phyloP scores from a whole-genome alignment of 2,888 invertebrate genomes.

The Dryocosmus kuriphilus region DNA sequence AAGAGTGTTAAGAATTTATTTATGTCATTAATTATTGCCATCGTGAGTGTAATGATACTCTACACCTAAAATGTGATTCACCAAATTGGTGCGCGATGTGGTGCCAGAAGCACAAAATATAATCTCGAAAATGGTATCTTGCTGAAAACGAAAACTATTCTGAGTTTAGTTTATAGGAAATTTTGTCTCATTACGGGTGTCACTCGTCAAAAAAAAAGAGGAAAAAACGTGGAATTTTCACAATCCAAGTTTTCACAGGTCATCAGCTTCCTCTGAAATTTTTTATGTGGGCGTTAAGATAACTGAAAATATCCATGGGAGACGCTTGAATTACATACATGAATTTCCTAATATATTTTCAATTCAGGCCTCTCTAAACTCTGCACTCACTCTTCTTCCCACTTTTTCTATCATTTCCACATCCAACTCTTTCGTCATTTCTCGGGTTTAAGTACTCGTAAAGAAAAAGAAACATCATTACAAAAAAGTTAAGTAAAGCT shows the following conservation, averaged over 20 bases:
- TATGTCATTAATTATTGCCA: neutral
- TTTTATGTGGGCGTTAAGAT: constrained; percentile 16
- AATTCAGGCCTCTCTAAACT: neutral
- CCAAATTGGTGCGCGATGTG: neutral
- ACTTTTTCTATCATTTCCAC: neutral
- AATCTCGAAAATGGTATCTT: neutral
- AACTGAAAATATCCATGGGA: constrained; percentile 10
- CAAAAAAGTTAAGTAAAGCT: too few relatives aligned
- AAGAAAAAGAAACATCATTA: too few relatives aligned
- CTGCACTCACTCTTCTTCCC: neutral
- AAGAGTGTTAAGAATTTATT: neutral
- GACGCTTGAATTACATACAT: constrained; percentile 24
- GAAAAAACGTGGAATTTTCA: constrained; percentile 7
- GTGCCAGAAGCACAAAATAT: constrained; percentile 3
- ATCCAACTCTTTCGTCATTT: constrained; percentile 1
- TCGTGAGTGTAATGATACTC: neutral
- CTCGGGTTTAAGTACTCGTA: neutral
- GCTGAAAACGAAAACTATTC: neutral
- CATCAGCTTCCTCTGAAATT: constrained; percentile 10
- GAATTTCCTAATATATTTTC: constrained; percentile 29
- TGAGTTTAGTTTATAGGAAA: constrained; percentile 1
- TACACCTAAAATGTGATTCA: neutral
- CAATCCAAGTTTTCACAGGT: constrained; percentile 6
- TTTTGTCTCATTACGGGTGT: neutral
- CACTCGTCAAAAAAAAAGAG: neutral